Base-by-base conservation (phyloP, 2,113 vertebrate genomes). In the Phyllostomus discolor region DNA sequence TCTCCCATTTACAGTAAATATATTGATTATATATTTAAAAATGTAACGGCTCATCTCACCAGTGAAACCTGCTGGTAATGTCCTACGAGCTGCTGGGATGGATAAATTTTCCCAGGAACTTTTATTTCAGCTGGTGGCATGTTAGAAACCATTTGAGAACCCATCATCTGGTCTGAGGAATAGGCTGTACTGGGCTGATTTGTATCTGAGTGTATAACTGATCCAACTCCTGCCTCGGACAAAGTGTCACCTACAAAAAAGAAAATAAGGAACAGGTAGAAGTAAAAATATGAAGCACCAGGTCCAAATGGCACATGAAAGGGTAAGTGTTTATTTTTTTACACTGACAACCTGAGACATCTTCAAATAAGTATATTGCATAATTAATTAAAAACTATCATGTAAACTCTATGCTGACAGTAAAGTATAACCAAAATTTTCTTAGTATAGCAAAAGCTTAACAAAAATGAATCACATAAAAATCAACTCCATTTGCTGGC, bases 111-210 rank as follows among this genome's bases (percentile, higher is more conserved):
- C 19, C 95, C 97, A 83, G 88, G 95, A 88, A 96, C 88, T 90
- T 97, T 96, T n/a, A 98, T 97, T 83, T 99, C 99, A 17, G 97
- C 97, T 33, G 98, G 98, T 3, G 97, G 96, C 86, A 98, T 97
- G 20, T 92, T 95, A 95, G 98, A 97, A 26, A 97, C 97, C 93
- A 99, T 98, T 95, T 98, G 99, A 94, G 98, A 98, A 84, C 96
- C 97, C 97, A 98, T 98, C 70, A 92, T 97, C 67, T 98, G 98
- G 82, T 99, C 99, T 97, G 98, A 97, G 33, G 96, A 96, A 95
- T 90, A 97, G 80, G 84, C 81, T 94, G 96, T 20, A 90, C 70
- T 97, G 95, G 97, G 96, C 50, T 98, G 98, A 95, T 92, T 97
- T 57, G 97, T 78, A 87, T 98, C 98, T 50, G 96, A 97, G 52